A percentile compares a stretch with the other conserved stretches of the same genome.
These are phyloP conservation scores for Poecilia picta DNA, from an alignment of 2,797 vertebrate species.

Conservation along the genomic window DNA sequence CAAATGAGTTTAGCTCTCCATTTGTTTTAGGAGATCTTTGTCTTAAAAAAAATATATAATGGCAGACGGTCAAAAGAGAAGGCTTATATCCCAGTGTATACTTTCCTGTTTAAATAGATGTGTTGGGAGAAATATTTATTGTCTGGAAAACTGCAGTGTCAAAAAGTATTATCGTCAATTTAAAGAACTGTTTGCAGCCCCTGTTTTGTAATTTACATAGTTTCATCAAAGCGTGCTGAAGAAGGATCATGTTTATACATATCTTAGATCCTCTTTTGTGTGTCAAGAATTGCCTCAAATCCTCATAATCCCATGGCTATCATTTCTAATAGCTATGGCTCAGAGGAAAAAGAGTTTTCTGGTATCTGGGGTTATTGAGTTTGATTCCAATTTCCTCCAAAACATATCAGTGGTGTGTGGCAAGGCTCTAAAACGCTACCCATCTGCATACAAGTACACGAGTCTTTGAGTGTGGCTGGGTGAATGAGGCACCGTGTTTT, in stretches of 20 bases:
- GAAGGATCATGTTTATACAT: background rate
- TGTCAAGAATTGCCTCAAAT: background rate
- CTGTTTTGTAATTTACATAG: background rate
- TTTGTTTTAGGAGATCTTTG: no score
- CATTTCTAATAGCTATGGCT: background rate
- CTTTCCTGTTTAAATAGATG: background rate
- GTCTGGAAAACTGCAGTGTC: background rate
- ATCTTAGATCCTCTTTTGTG: background rate
- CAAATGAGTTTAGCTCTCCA: background rate
- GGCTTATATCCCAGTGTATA: background rate
- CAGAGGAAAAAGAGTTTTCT: background rate
- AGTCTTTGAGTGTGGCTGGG: background rate
- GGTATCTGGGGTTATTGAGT: background rate
- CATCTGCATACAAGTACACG: background rate
- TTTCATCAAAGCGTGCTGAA: background rate
- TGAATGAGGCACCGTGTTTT: background rate
- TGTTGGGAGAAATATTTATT: background rate
- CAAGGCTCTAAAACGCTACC: background rate
- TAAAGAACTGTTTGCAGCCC: background rate
- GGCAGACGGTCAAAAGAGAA: background rate
- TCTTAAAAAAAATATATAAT: background rate
- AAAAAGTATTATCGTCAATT: background rate
- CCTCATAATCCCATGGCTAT: background rate
- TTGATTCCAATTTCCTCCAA: background rate
- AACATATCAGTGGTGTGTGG: background rate